Evolutionary conservation across 2,888 invertebrate species (phyloP), one percentile per base, ranked within the genome.

Genomic region (Odontothrips loti): DNA sequence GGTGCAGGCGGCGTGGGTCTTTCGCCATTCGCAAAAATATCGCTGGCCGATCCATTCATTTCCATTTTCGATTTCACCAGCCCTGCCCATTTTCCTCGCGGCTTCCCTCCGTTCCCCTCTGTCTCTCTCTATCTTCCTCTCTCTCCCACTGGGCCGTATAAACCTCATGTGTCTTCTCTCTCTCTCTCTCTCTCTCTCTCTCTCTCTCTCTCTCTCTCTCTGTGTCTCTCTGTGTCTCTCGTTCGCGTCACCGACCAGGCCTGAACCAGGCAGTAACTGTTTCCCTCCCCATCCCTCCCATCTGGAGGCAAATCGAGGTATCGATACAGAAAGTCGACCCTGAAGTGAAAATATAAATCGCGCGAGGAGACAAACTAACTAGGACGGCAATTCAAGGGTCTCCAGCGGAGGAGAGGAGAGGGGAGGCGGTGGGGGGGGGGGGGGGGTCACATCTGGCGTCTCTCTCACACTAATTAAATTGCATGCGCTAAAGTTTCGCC

Each of bases 401-500:
- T 43, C 34, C 34, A 2, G 3, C 6, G 34, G 6, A 43, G 34
- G 34, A 6, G 6, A 43, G 34, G 34, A 6, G 34, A 43, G 34
- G 34, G 6, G 34, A 43, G 34, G 58, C 17, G n/a, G 20, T 58
- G 17, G 4, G 58, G 17, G 58, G 58, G n/a, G 58, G n/a, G 58
- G 58, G 34, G 34, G 58, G 17, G 58, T 11, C 58, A 58, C 68
- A 75, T 75, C 68, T 75, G 68, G 23, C 27, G 8, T 75, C 68
- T 75, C 68, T 75, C 68, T 75, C 68, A 27, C 68, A 75, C 68
- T 75, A 75, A 75, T 75, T 75, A 75, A 75, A 75, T 75, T 27
- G 68, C 68, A 75, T 27, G 68, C 68, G 27, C 68, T 27, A 75
- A 68, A 75, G 27, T 27, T 75, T 27, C 12, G 34, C 34, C 34